These are phyloP conservation scores for Hippocampus comes DNA, from an alignment of 2,113 vertebrate genomes.

Conservation along the genomic window DNA sequence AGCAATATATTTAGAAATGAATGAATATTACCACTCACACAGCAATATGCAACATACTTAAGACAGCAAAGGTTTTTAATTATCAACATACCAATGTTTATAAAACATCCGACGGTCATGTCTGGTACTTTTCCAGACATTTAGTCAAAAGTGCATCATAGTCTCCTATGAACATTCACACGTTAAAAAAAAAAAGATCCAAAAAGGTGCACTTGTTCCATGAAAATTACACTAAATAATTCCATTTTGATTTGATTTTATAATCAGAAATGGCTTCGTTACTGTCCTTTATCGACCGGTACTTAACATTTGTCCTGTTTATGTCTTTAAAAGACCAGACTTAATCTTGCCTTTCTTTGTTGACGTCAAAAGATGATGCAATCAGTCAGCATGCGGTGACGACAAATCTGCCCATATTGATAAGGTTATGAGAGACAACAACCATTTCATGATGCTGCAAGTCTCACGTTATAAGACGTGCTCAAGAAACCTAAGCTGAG, in stretches of 20 bases:
- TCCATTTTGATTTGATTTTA: background rate
- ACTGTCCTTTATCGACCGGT: background rate
- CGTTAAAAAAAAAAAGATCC: conserved; percentile 15
- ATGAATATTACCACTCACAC: conserved; percentile 10
- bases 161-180: conserved; percentile 42
- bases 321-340: background rate
- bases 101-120: conserved; percentile 48
- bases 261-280: background rate
- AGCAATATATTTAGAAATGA: conserved; percentile 48
- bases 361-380: background rate
- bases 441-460: background rate
- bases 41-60: conserved; percentile 52
- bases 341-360: background rate
- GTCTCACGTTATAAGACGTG: background rate
- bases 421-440: background rate
- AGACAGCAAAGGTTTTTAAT: conserved; percentile 53
- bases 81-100: conserved; percentile 50
- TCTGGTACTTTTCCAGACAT: conserved; percentile 43
- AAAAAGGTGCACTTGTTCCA: conserved; percentile 22
- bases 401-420: conserved; percentile 5
- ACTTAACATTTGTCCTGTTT: background rate
- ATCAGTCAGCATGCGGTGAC: background rate
- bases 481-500: background rate
- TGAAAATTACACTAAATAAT: background rate
- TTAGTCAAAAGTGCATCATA: conserved; percentile 51